Base-by-base conservation (phyloP, 1,140 invertebrate species). In the Pteromalus puparum region DNA sequence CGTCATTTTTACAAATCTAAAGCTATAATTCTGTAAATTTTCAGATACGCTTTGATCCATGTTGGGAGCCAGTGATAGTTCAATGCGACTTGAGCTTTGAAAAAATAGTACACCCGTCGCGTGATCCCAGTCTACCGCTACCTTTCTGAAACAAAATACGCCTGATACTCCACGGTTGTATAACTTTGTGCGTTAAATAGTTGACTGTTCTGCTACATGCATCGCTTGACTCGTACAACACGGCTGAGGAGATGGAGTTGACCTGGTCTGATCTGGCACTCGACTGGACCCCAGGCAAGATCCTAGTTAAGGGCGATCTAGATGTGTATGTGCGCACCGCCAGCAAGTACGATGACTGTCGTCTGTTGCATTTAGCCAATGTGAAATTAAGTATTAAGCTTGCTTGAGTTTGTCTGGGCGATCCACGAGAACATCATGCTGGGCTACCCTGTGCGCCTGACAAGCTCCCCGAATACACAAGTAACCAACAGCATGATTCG, bases 71-170 rank as follows among this genome's bases (percentile, higher is more conserved):
- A 0, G 97, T 99, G 0, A 96, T 99, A 87, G 97, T 98, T 0
- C 98, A 99, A 90, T 98, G 98, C 88, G 99, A 98, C 91, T 93
- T 99, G 21, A 96, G 97, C 88, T 98, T 96, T 94, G 97, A 97
- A 90, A 97, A 97, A 91, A 97, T 97, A 21, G 94, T 96, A 0
- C 94, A 96, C 53, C 97, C 97, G 0, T 98, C 98, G 0, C 93
- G 96, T 79, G 99, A 99, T 93, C 99, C 99, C 0, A 99, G 98
- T 86, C 97, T 96, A 0, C 97, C 98, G 0, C 90, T 99, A 38
- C 96, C 98, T 3, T 99, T 98, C 93, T 99, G 99, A 99, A 99
- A 99, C 93, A 99, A 99, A 94, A 96, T 98, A 91, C 94, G 98
- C 0, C 92, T 99, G 0, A 93, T 99, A 18, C 94, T 99, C 87